Percentiles rank a stretch among this genome's conserved stretches.
Evolutionary conservation across 2,113 vertebrate species (phyloP).

Genomic region (Speoplatyrhinus poulsoni): DNA sequence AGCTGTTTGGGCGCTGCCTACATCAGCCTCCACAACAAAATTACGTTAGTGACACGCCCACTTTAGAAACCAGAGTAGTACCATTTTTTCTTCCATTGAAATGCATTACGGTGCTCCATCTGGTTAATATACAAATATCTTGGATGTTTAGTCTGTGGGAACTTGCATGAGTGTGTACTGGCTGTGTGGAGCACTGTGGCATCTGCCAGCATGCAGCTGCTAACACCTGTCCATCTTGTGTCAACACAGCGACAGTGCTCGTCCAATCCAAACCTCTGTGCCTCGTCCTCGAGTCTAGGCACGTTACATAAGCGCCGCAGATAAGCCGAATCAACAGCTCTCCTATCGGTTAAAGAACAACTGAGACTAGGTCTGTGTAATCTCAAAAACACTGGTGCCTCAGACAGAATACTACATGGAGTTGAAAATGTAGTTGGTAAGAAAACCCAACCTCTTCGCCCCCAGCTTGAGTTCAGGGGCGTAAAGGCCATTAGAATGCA

Average conservation of each 20-base stretch:
- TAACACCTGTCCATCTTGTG: conserved; percentile 20
- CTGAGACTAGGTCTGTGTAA: not conserved
- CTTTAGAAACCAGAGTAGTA: too few species aligned
- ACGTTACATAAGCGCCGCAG: not conserved
- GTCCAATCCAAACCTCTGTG: conserved; percentile 2
- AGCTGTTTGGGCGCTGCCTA: too few species aligned
- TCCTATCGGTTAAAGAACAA: not conserved
- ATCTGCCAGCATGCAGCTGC: conserved; percentile 13
- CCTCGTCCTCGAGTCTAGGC: not conserved
- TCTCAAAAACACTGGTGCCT: not conserved
- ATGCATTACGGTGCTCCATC: too few species aligned
- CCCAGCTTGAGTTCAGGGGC: conserved; percentile 9
- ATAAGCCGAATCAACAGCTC: not conserved
- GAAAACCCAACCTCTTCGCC: not conserved
- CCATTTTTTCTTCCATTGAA: too few species aligned
- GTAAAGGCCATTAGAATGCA: conserved; percentile 18
- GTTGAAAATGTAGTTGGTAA: not conserved
- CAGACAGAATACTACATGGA: not conserved
- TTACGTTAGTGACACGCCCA: too few species aligned
- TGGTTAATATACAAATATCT: too few species aligned
- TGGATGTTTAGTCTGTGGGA: not conserved
- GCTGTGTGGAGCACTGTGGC: not conserved
- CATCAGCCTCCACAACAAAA: too few species aligned
- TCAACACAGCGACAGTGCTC: not conserved
- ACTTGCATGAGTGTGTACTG: not conserved